These are phyloP conservation scores for Amazona ochrocephala DNA, from an alignment of 2,797 vertebrate genomes.

Conservation along the genomic window DNA sequence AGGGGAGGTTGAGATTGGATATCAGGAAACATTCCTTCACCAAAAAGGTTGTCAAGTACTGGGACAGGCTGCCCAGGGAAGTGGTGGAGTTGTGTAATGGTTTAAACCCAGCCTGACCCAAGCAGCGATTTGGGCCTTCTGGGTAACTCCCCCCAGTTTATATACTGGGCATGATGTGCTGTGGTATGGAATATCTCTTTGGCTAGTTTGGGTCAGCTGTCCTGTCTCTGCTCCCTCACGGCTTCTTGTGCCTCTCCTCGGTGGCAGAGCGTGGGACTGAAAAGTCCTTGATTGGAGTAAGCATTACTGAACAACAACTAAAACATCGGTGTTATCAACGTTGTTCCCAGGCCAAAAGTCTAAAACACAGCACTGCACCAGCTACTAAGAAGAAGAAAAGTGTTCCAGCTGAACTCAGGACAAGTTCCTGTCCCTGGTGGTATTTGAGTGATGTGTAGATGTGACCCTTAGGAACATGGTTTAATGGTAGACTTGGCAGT, in stretches of 20 bases:
- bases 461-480: too few species aligned
- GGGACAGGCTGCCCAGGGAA: background rate
- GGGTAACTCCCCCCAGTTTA: background rate
- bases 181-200: background rate
- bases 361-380: background rate
- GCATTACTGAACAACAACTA: background rate
- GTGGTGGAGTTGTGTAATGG: background rate
- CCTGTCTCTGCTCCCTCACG: background rate
- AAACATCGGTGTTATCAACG: background rate
- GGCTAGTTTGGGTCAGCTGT: background rate
- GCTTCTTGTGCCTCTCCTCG: background rate
- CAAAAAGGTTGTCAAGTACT: rapidly evolving
- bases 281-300: background rate
- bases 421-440: background rate
- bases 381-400: background rate
- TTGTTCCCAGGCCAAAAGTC: background rate
- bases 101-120: background rate
- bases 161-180: background rate
- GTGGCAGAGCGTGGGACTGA: background rate
- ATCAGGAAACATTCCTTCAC: background rate
- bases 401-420: background rate
- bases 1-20: background rate
- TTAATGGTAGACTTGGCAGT: background rate
- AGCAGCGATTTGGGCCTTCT: background rate
- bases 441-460: background rate